Conservation (phyloP, 2,113 vertebrate genomes). For the Vulpes ferrilata region DNA sequence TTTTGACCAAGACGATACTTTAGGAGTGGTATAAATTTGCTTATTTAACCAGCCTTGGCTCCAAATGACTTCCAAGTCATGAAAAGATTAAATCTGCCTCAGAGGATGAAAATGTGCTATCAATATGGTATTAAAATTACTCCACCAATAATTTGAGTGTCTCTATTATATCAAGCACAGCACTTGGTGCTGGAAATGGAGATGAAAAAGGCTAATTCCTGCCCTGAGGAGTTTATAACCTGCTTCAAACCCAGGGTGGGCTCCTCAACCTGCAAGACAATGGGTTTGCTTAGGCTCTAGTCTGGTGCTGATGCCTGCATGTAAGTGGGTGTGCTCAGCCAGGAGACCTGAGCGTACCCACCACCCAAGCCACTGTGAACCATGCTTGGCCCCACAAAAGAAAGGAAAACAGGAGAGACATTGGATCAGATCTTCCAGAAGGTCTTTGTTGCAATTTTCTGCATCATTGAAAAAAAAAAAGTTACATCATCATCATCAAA, state of each 20-base stretch:
- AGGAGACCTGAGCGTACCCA: background rate
- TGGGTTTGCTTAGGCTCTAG: background rate
- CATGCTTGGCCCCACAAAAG: background rate
- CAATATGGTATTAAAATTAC: background rate
- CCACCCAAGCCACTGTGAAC: background rate
- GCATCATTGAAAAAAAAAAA: constrained; percentile 85
- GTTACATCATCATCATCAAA: constrained; percentile 84
- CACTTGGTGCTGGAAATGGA: background rate
- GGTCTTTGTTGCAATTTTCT: constrained; percentile 88
- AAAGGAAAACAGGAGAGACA: constrained; percentile 72
- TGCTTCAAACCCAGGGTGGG: background rate
- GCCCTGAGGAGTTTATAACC: background rate
- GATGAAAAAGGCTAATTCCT: background rate
- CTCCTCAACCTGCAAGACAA: background rate
- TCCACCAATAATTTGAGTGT: background rate
- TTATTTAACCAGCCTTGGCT: background rate
- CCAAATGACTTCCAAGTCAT: background rate
- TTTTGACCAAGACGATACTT: constrained; percentile 28
- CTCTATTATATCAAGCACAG: background rate
- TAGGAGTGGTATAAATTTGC: background rate
- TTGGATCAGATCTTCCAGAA: constrained; percentile 80
- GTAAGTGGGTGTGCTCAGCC: background rate
- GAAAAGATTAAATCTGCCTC: background rate
- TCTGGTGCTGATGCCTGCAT: rapidly evolving
- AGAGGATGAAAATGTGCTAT: background rate